These are phyloP conservation scores for Garra rufa DNA, from an alignment of 2,113 vertebrate genomes.

Conservation along the genomic window DNA sequence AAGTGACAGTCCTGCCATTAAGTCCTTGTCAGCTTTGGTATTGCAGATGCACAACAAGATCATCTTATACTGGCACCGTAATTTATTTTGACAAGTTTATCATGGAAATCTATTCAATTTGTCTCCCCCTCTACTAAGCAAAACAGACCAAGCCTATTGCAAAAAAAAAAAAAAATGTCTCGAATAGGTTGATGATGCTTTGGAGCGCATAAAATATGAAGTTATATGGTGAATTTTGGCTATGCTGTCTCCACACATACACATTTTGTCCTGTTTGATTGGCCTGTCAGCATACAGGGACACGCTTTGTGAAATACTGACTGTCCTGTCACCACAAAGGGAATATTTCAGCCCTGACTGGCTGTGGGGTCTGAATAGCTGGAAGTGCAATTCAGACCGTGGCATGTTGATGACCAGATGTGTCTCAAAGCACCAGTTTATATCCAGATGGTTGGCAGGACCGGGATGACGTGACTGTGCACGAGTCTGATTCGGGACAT, in stretches of 20 bases:
- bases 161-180: neutral
- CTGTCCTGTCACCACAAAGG: neutral
- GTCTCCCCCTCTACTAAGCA: slow-evolving; percentile 59
- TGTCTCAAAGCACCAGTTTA: slow-evolving; percentile 53
- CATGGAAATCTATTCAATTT: slow-evolving; percentile 75
- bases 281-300: neutral
- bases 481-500: slow-evolving; percentile 65
- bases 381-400: slow-evolving; percentile 56
- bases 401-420: slow-evolving; percentile 68
- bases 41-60: slow-evolving; percentile 68
- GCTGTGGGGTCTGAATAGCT: slow-evolving; percentile 36
- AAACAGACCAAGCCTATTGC: slow-evolving; percentile 47
- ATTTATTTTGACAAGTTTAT: slow-evolving; percentile 71
- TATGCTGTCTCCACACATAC: neutral
- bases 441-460: slow-evolving; percentile 67
- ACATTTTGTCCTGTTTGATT: neutral
- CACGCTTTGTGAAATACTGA: neutral
- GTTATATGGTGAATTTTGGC: neutral
- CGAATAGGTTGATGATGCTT: neutral
- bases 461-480: slow-evolving; percentile 45
- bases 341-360: slow-evolving; percentile 47
- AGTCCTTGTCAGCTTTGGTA: slow-evolving; percentile 58
- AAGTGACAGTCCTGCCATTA: neutral
- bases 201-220: neutral
- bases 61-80: slow-evolving; percentile 62